Base-by-base conservation (phyloP, 2,113 vertebrate genomes). In the Notarius lentiginosus region DNA sequence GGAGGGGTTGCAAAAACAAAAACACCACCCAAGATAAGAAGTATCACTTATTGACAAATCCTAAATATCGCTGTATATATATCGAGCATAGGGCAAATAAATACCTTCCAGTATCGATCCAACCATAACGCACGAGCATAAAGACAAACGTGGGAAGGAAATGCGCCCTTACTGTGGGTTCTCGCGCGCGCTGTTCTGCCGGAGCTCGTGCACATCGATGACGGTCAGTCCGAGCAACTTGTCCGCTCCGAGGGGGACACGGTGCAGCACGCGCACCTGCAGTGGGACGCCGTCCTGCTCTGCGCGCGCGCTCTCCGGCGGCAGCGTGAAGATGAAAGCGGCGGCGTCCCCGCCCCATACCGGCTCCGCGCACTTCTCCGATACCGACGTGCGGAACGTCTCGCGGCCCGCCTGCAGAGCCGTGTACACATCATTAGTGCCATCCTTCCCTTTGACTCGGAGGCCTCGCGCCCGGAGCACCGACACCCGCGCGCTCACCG, bases 321-420 rank as follows among this genome's bases (percentile, higher is more conserved):
- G 91, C 79, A 94, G 92, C 90, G 96, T 96, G 92, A 98, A 94
- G 93, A 98, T 97, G 93, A 99, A 99, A 4, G 96, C 94, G 95
- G 97, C 97, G 87, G 97, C 97, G 93, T 98, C 96, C 49, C 95
- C 97, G 49, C 95, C 94, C 97, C 98, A 99, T 70, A 95, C 90
- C 1, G 98, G 97, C 1, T 94, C 92, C 87, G 94, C 94, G 92
- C 94, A 94, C 89, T 97, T 97, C 94, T 99, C 97, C 55, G 93
- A 94, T 93, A 98, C 97, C 66, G 97, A 95, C 1, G 97, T 98
- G 92, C 95, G 95, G 90, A 95, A 98, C 94, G 97, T 97, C 66
- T 97, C 97, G 86, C 97, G 97, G 89, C 96, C 97, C 94, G 99
- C 94, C 91, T 97, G 97, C 95, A 99, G 97, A 91, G 97, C 91